These are phyloP conservation scores for Spatulosminthurus flaviceps DNA, from an alignment of 2,888 invertebrate species.

Conservation along the genomic window DNA sequence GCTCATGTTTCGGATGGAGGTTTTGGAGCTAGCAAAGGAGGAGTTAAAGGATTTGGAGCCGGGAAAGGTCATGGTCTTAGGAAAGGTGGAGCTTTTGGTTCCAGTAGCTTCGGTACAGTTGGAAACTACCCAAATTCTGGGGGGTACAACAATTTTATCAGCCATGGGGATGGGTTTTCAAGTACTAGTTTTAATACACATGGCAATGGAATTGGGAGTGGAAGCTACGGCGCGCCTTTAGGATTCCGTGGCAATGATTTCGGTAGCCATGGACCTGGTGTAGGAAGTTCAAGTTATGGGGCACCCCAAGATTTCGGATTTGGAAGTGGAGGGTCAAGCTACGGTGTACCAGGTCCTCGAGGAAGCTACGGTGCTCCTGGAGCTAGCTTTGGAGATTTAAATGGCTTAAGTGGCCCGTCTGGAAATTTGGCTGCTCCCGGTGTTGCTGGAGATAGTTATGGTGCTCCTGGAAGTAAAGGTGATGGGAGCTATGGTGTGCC, in stretches of 20 bases:
- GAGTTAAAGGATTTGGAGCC: background rate
- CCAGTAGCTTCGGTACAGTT: background rate
- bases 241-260: background rate
- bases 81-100: background rate
- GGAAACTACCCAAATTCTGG: background rate
- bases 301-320: background rate
- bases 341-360: no score
- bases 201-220: background rate
- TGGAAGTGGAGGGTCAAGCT: background rate
- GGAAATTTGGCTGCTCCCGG: background rate
- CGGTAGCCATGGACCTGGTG: background rate
- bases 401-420: no score
- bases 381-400: background rate
- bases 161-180: constrained; percentile 1
- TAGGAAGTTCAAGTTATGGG: background rate
- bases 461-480: constrained; percentile 4
- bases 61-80: background rate
- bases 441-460: background rate
- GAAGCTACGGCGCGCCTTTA: background rate
- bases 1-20: background rate
- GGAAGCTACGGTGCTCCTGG: background rate
- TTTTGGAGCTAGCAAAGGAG: background rate
- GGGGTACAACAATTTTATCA: background rate
- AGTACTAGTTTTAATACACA: background rate
- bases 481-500: constrained; percentile 1